These are phyloP conservation scores for Phyllotreta cruciferae DNA, from an alignment of 2,888 invertebrate genomes.

Conservation along the genomic window DNA sequence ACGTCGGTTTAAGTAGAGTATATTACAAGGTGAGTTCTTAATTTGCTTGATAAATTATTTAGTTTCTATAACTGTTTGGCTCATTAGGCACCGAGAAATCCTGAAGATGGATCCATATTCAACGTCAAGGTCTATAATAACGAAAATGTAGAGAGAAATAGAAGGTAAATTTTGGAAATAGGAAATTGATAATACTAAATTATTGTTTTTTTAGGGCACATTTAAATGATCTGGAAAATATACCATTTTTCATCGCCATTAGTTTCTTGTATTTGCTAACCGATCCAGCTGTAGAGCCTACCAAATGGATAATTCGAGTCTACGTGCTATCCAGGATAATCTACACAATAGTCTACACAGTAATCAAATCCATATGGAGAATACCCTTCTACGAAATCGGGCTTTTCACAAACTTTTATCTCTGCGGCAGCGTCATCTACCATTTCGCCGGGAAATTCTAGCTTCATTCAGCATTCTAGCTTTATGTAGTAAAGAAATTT, in stretches of 20 bases:
- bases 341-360: slow-evolving; percentile 20
- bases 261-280: slow-evolving; percentile 28
- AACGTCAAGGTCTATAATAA: slow-evolving; percentile 13
- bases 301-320: slow-evolving; percentile 23
- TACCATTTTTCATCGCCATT: slow-evolving; percentile 32
- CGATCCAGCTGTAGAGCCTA: slow-evolving; percentile 24
- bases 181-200: neutral
- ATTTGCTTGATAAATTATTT: neutral
- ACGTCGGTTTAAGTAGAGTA: slow-evolving; percentile 23
- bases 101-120: slow-evolving; percentile 26
- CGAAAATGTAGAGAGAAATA: slow-evolving; percentile 27
- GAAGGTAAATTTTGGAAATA: slow-evolving; percentile 21
- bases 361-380: slow-evolving; percentile 22
- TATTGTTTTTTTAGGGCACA: slow-evolving; percentile 27
- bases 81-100: slow-evolving; percentile 20
- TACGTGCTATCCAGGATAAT: slow-evolving; percentile 31
- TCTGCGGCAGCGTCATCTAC: slow-evolving; percentile 21
- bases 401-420: slow-evolving; percentile 15
- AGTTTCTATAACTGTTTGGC: neutral
- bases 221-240: slow-evolving; percentile 32
- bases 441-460: slow-evolving; percentile 17
- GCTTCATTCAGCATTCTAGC: too few relatives aligned
- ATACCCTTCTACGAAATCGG: slow-evolving; percentile 27
- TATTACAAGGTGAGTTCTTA: slow-evolving; percentile 23
- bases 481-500: neutral